Conservation (phyloP, 2,888 invertebrate species). For the Tryphoninae sp. region DNA sequence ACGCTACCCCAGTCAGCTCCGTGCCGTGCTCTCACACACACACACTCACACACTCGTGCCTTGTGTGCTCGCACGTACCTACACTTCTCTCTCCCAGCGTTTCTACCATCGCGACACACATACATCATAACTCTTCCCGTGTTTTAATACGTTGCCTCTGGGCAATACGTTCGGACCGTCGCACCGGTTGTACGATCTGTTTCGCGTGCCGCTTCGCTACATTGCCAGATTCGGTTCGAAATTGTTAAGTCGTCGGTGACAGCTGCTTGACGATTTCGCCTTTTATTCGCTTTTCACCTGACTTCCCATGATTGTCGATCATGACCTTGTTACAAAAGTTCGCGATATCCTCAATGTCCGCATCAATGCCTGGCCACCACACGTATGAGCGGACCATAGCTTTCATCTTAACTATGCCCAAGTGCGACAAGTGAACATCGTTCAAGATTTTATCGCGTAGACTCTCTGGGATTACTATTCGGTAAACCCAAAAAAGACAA, state of each 20-base stretch:
- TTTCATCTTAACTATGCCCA: constrained; percentile 52
- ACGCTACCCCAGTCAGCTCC: too few species aligned
- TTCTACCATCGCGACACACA: too few species aligned
- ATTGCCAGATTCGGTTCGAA: not conserved
- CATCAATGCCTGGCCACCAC: constrained; percentile 43
- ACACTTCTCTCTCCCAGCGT: too few species aligned
- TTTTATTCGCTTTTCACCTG: constrained; percentile 9
- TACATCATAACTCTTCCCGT: too few species aligned
- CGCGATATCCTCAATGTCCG: constrained; percentile 13
- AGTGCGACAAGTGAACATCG: constrained; percentile 41
- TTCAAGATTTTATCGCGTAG: not conserved
- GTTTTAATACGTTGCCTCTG: too few species aligned
- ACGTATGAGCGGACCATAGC: constrained; percentile 37
- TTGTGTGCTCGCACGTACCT: too few species aligned
- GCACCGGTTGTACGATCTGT: too few species aligned
- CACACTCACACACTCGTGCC: too few species aligned
- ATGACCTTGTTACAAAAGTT: not conserved
- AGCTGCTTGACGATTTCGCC: constrained; percentile 39
- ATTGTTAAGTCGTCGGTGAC: constrained; percentile 33
- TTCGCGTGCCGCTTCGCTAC: too few species aligned
- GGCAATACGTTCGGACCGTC: too few species aligned
- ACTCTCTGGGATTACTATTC: constrained; percentile 25
- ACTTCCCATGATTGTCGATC: not conserved
- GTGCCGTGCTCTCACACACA: too few species aligned
- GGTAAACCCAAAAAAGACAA: constrained; percentile 5